A percentile compares a stretch with the other conserved stretches of the same genome.
Conservation (phyloP, 2,797 vertebrate genomes). For the Odontamblyopus rebecca region DNA sequence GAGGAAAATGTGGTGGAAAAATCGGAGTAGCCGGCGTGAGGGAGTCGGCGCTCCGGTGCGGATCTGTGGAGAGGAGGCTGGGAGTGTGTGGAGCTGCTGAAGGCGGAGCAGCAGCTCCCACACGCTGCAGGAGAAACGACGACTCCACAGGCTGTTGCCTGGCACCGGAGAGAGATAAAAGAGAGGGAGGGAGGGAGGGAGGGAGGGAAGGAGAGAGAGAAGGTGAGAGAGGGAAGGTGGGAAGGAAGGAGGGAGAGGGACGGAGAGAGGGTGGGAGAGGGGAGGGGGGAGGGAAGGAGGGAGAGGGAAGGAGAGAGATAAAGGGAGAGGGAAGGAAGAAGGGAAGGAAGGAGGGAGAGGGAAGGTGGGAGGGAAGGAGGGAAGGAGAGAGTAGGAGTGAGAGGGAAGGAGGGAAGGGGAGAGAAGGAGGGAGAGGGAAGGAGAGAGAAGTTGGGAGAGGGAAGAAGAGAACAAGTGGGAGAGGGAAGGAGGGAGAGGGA, state of each 20-base stretch:
- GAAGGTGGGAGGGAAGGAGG: too few species aligned
- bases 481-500: too few species aligned
- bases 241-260: too few species aligned
- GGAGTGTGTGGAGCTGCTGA: conserved; percentile 42
- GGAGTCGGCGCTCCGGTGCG: conserved; percentile 12
- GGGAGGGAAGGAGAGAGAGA: not conserved
- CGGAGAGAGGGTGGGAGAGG: not conserved
- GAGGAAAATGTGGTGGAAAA: conserved; percentile 36
- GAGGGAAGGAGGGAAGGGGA: too few species aligned
- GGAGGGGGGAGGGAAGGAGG: too few species aligned
- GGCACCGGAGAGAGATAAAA: conserved; percentile 49
- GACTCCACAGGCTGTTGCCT: conserved; percentile 62
- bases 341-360: too few species aligned
- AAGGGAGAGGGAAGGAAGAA: too few species aligned
- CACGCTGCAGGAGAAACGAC: conserved; percentile 38
- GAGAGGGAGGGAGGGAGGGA: not conserved
- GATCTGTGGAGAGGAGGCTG: conserved; percentile 17
- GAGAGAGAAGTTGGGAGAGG: too few species aligned
- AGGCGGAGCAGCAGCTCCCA: conserved; percentile 59
- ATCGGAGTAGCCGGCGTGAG: conserved; percentile 2
- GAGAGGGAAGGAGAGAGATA: conserved; percentile 18
- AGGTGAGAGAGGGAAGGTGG: not conserved
- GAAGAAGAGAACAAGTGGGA: too few species aligned
- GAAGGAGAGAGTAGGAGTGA: too few species aligned
- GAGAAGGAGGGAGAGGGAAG: too few species aligned